These are phyloP conservation scores for Melopsittacus undulatus DNA, from an alignment of 2,797 vertebrate genomes.

Conservation along the genomic window DNA sequence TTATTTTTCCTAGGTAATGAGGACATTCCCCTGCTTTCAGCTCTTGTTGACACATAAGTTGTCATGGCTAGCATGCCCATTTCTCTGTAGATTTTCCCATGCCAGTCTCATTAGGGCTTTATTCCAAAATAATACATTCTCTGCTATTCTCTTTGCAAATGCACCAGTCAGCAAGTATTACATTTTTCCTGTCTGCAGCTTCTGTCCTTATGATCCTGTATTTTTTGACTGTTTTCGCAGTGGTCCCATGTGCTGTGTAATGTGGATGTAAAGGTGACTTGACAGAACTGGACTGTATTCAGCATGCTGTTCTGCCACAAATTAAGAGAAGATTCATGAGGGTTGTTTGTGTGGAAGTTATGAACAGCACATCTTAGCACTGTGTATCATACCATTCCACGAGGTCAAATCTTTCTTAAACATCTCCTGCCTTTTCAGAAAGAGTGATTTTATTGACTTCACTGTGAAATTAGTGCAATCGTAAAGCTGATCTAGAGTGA, in stretches of 20 bases:
- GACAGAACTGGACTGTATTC: not conserved
- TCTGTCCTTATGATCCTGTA: not conserved
- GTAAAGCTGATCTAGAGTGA: not conserved
- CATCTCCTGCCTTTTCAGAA: not conserved
- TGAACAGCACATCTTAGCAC: not conserved
- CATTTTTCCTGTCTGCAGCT: not conserved
- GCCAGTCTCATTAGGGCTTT: not conserved
- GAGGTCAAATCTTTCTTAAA: not conserved
- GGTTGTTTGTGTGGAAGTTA: not conserved
- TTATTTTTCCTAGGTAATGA: not conserved
- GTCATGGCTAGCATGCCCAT: not conserved
- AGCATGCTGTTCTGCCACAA: not conserved
- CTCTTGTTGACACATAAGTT: not conserved
- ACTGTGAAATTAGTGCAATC: not conserved
- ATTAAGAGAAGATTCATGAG: not conserved
- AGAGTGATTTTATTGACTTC: not conserved
- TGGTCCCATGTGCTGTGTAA: not conserved
- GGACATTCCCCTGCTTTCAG: not conserved
- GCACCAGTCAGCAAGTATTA: rapidly evolving
- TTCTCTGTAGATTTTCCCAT: not conserved
- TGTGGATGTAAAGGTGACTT: not conserved
- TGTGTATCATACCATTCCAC: not conserved
- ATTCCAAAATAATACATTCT: not conserved
- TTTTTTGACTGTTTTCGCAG: not conserved
- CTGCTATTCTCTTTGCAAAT: not conserved